Evolutionary conservation across 2,797 vertebrate genomes (phyloP).

Genomic region (Melanotaenia pygmaea): DNA sequence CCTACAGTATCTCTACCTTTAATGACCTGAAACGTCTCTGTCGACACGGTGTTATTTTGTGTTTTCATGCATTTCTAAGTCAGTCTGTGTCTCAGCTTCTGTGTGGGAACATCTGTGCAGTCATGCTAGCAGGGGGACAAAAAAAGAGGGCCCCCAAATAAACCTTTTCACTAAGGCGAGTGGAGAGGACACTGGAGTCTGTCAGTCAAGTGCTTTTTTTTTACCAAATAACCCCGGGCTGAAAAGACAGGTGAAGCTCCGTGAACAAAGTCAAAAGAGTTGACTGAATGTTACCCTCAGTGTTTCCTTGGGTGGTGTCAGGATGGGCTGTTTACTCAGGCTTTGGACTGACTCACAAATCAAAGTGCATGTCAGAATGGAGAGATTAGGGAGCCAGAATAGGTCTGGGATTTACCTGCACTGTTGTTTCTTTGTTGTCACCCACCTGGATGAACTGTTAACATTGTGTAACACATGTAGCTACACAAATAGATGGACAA

Average conservation of each 20-base stretch:
- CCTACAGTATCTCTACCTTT: constrained; percentile 62
- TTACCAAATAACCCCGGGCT: constrained; percentile 48
- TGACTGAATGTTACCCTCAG: constrained; percentile 57
- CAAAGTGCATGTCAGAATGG: constrained; percentile 77
- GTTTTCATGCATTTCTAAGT: constrained; percentile 42
- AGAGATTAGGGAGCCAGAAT: constrained; percentile 74
- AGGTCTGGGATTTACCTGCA: constrained; percentile 73
- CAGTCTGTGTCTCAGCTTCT: constrained; percentile 43
- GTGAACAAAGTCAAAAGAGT: constrained; percentile 72
- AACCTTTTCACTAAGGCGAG: constrained; percentile 64
- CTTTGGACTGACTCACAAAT: constrained; percentile 77
- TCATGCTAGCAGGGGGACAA: constrained; percentile 61
- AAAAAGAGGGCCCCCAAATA: constrained; percentile 61
- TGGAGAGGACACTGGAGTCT: constrained; percentile 52
- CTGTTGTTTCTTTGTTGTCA: constrained; percentile 73
- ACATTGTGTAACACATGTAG: constrained; percentile 48
- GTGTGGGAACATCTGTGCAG: constrained; percentile 75
- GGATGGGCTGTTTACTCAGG: constrained; percentile 67
- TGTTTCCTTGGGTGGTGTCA: constrained; percentile 65
- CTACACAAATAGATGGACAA: constrained; percentile 37
- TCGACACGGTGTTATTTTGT: constrained; percentile 38
- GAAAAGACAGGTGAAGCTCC: constrained; percentile 69
- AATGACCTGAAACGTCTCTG: constrained; percentile 71
- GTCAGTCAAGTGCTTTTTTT: constrained; percentile 56
- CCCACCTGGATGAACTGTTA: constrained; percentile 79